A percentile compares a stretch with the other conserved stretches of the same genome.
Evolutionary conservation across 1,140 invertebrate genomes (phyloP).

Genomic region (Drosophila mauritiana): DNA sequence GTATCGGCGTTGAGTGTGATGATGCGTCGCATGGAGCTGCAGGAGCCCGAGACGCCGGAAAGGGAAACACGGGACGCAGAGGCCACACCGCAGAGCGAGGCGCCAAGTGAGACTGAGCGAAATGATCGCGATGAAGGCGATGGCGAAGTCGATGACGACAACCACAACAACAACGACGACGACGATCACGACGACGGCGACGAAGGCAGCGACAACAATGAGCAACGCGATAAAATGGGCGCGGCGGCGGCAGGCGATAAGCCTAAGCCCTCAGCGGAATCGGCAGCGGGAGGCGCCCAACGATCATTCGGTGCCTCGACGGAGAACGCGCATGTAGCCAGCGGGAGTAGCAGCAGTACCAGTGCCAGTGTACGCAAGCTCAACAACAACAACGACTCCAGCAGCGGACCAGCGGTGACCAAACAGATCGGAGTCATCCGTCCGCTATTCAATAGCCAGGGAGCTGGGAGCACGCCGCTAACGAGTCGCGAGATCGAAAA

Average conservation of each 20-base stretch:
- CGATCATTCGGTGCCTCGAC: conserved; percentile 72
- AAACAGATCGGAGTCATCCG: conserved; percentile 81
- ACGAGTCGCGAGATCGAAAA: conserved; percentile 89
- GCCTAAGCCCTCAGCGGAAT: conserved; percentile 85
- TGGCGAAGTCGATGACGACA: conserved; percentile 22
- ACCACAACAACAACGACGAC: conserved; percentile 18
- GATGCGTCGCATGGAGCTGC: conserved; percentile 61
- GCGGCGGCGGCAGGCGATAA: conserved; percentile 86
- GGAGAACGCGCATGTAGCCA: conserved; percentile 72
- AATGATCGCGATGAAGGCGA: conserved; percentile 26
- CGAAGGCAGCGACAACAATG: conserved; percentile 37
- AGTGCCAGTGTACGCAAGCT: conserved; percentile 38
- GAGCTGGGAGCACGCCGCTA: conserved; percentile 66
- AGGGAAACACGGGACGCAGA: neutral
- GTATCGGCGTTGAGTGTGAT: conserved; percentile 39
- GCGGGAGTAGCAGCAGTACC: conserved; percentile 48
- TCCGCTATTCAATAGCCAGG: conserved; percentile 58
- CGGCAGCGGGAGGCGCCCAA: conserved; percentile 50
- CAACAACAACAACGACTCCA: conserved; percentile 85
- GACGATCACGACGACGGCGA: conserved; percentile 11
- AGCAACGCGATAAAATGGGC: conserved; percentile 75
- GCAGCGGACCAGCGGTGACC: conserved; percentile 86
- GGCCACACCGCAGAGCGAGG: conserved; percentile 34
- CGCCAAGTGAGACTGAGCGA: conserved; percentile 38
- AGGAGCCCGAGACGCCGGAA: conserved; percentile 15